These are phyloP conservation scores for Falco naumanni DNA, from an alignment of 2,797 vertebrate genomes.

Conservation along the genomic window DNA sequence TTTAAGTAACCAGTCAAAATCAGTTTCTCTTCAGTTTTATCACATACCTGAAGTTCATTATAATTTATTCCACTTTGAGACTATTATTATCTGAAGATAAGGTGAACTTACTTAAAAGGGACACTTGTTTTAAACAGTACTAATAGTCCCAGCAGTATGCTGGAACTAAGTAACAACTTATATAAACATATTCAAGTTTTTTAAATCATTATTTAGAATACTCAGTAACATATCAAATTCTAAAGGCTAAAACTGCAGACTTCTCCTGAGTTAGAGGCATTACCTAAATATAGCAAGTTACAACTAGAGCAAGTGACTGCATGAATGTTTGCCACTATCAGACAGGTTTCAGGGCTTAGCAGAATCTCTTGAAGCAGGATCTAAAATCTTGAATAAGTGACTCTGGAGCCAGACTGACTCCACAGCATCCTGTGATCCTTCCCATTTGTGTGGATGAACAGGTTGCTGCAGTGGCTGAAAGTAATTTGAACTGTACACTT, in stretches of 20 bases:
- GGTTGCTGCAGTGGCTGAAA: not conserved
- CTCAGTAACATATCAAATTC: not conserved
- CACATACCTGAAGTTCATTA: not conserved
- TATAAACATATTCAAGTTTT: not conserved
- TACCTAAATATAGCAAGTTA: not conserved
- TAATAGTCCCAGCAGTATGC: not conserved
- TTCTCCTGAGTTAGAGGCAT: not conserved
- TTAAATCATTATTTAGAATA: not conserved
- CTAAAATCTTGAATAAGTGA: not conserved
- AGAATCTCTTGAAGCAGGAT: not conserved
- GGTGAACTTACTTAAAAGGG: not conserved
- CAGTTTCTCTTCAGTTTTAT: constrained; percentile 14
- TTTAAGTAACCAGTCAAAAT: constrained; percentile 45
- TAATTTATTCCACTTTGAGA: not conserved
- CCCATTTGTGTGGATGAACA: not conserved
- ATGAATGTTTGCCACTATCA: not conserved
- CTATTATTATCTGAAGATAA: not conserved
- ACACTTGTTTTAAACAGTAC: not conserved
- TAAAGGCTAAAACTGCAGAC: not conserved
- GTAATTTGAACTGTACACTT: not conserved
- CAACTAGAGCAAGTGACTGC: not conserved
- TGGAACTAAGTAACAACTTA: not conserved
- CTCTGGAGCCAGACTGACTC: not conserved
- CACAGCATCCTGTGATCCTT: not conserved
- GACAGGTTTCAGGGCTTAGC: not conserved